phyloP scores from a whole-genome alignment of 2,113 vertebrate species.

The Engystomops pustulosus region DNA sequence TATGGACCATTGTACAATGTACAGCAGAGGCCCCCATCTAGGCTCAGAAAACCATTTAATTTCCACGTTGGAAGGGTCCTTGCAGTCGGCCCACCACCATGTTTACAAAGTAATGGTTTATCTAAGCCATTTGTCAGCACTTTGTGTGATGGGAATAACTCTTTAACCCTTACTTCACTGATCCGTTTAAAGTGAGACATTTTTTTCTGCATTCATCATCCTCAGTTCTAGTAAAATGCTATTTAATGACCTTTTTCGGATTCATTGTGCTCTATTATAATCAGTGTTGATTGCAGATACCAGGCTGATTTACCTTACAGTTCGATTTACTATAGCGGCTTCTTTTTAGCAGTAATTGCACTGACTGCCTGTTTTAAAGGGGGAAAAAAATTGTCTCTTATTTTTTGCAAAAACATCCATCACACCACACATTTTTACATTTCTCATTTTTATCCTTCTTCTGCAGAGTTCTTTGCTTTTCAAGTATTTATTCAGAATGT shows the following conservation, averaged over 20 bases:
- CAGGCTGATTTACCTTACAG: neutral
- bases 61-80: no score
- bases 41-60: no score
- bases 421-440: neutral
- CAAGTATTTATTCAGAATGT: no score
- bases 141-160: neutral
- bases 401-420: no score
- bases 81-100: neutral
- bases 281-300: constrained; percentile 1
- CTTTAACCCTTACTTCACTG: neutral
- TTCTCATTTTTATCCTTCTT: no score
- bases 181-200: neutral
- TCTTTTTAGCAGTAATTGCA: neutral
- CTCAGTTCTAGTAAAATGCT: neutral
- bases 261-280: constrained; percentile 21
- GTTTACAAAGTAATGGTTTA: no score
- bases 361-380: neutral
- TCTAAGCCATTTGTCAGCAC: neutral
- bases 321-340: neutral
- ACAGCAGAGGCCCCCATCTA: no score
- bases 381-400: no score
- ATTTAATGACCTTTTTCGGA: neutral
- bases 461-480: no score
- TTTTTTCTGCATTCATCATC: neutral
- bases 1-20: no score